A percentile compares a stretch with the other conserved stretches of the same genome.
These are phyloP conservation scores for Anoplius nigerrimus DNA, from an alignment of 2,888 invertebrate species.

Conservation along the genomic window DNA sequence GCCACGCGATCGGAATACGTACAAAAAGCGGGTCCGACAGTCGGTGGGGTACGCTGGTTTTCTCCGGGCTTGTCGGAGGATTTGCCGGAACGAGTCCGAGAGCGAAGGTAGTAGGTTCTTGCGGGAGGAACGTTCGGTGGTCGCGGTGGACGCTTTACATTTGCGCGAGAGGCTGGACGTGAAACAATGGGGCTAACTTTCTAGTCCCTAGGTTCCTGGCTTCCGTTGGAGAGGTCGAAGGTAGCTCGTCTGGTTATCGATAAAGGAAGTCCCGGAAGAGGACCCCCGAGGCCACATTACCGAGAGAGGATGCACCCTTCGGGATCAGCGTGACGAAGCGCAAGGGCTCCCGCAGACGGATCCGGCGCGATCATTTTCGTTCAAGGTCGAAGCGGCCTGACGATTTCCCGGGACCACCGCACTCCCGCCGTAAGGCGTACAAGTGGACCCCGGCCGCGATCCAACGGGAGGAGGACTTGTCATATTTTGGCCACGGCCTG, in stretches of 20 bases:
- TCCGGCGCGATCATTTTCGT: slow-evolving; percentile 47
- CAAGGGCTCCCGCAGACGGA: slow-evolving; percentile 48
- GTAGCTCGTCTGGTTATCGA: not conserved
- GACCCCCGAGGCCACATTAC: not conserved
- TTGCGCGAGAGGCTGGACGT: no score
- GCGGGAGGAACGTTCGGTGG: no score
- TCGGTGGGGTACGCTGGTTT: no score
- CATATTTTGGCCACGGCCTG: slow-evolving; percentile 71
- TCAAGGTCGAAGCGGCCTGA: slow-evolving; percentile 56
- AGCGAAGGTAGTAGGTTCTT: no score
- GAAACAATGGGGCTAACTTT: no score
- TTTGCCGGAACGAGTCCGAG: no score
- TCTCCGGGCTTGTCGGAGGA: no score
- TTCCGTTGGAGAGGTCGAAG: not conserved
- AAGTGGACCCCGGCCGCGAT: slow-evolving; percentile 9
- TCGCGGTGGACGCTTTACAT: no score
- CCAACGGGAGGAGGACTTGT: slow-evolving; percentile 50
- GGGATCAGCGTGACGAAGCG: slow-evolving; percentile 56
- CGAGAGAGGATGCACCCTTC: slow-evolving; percentile 4
- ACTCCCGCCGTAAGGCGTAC: slow-evolving; percentile 22
- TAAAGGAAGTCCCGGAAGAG: not conserved
- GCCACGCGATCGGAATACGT: no score
- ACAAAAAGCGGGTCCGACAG: no score
- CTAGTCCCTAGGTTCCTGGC: no score
- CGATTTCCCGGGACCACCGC: slow-evolving; percentile 46